Base-by-base conservation (phyloP, 1,140 invertebrate genomes). In the Penaeus indicus region DNA sequence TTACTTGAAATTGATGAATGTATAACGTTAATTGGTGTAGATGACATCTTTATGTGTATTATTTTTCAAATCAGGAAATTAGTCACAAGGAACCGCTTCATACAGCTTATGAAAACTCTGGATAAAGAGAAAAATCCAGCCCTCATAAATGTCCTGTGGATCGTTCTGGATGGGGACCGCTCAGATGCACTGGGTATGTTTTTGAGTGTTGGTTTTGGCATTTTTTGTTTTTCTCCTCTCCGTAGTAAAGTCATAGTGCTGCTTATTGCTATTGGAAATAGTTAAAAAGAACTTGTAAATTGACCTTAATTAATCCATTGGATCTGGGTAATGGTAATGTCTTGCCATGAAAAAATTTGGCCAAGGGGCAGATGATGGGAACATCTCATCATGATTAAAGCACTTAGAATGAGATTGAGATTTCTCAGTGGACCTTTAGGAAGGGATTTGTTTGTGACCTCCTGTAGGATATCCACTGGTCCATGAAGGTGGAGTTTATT, bases 121-220 rank as follows among this genome's bases (percentile, higher is more conserved):
- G 79, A 92, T 42, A 92, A 92, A 54, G 89, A 90, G 27, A 92
- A 92, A 88, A 93, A 93, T 85, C 90, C 90, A 22, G 90, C 92
- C 38, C 92, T 93, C 77, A 91, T 92, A 72, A 92, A 93, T 63
- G 91, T 94, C 19, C 89, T 94, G 11, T 93, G 93, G 92, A 92
- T 92, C 77, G 92, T 94, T 13, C 85, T 94, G 47, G 94, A 94
- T 90, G 90, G 90, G 27, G 92, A 94, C 89, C 91, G 91, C 21
- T 91, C 92, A 32, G 91, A 92, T 89, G 80, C 80, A 77, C 89
- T 93, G 67, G 91, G 93, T 93, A 91, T 90, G 81, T 85, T 38
- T 54, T 16, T 13, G 3, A 32, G 11, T 89, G 88, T 25, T 67
- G 54, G 47, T 42, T 27, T 27, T 72, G 67, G 21, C 25, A 67